A percentile compares a stretch with the other conserved stretches of the same genome.
Evolutionary conservation across 2,113 vertebrate species (phyloP).

Genomic region (Cyprinodon tularosa): DNA sequence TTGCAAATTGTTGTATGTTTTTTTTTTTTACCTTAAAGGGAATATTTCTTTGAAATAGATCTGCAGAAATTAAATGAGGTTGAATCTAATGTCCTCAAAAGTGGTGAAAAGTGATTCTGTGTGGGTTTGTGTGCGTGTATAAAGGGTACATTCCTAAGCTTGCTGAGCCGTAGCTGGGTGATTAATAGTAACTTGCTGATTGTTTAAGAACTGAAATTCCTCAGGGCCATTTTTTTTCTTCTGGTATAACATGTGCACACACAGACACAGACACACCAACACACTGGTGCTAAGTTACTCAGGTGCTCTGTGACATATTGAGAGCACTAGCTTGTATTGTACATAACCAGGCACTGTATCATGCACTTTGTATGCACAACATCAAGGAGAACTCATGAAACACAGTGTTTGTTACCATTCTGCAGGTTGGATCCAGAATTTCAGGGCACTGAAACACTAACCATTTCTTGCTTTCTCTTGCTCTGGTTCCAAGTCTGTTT

Average conservation of each 20-base stretch:
- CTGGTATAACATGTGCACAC: not conserved
- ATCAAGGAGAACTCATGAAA: constrained; percentile 48
- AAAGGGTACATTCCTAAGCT: constrained; percentile 88
- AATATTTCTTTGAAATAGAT: not conserved
- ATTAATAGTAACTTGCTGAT: constrained; percentile 82
- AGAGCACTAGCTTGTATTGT: constrained; percentile 10
- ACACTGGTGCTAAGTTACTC: not conserved
- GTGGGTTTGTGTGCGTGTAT: constrained; percentile 47
- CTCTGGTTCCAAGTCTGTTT: constrained; percentile 13
- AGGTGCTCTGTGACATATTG: constrained; percentile 15
- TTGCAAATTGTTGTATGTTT: not conserved
- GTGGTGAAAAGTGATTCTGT: constrained; percentile 5
- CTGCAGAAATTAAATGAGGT: not conserved
- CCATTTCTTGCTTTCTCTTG: constrained; percentile 36
- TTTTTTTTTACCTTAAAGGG: too few species aligned
- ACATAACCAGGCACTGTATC: constrained; percentile 10
- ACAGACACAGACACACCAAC: not conserved
- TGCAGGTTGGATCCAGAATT: constrained; percentile 47
- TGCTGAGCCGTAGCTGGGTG: constrained; percentile 77
- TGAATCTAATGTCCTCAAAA: constrained; percentile 13
- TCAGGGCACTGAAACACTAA: constrained; percentile 58
- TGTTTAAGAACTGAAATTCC: constrained; percentile 74
- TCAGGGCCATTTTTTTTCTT: constrained; percentile 48
- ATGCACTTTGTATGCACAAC: not conserved
- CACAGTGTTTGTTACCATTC: constrained; percentile 38